Base-by-base conservation (phyloP, 1,140 invertebrate species). In the Lordiphosa stackelbergi region DNA sequence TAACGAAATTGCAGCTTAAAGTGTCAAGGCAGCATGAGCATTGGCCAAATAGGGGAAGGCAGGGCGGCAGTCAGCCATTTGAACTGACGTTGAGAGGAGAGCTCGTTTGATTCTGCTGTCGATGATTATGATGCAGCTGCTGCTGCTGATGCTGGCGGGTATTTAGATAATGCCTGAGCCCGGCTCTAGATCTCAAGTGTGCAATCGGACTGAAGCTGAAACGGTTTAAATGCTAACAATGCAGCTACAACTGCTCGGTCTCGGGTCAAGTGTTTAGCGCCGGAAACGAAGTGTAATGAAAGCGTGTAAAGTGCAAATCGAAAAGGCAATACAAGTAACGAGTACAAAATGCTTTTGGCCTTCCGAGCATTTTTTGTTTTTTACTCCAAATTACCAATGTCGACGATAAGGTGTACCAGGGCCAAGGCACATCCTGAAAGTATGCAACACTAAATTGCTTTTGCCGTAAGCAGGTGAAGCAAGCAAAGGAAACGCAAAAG, bases 1-100 rank as follows among this genome's bases (percentile, higher is more conserved):
- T 85, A 85, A 74, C 69, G 64, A 85, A 85, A 85, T 83, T 85
- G 83, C 73, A 85, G 77, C 83, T 85, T 85, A 85, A 85, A 85
- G 64, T 85, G 70, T 85, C 83, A 85, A 73, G 55, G 63, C 81
- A 75, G 66, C 59, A 69, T 69, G 66, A 51, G 48, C 48, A 51
- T 24, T 45, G 22, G 4, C 16, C 13, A n/a, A 41, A 19, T 19
- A 19, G 36, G 36, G 47, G 9, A 16, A 2, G 16, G 16, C 40
- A 13, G 31, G 36, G 9, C 19, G 47, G 49, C 41, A 22, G 28
- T 53, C 63, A 73, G 69, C 69, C 51, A 66, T 69, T 70, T 57
- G 13, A 53, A 42, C 47, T 70, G 71, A 63, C 66, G 72, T 57
- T 74, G 59, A 62, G 54, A 64, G 70, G 71, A 61, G 46, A 54